phyloP scores from a whole-genome alignment of 92 coral and sea anemone species.

The Scolanthus callimorphus region DNA sequence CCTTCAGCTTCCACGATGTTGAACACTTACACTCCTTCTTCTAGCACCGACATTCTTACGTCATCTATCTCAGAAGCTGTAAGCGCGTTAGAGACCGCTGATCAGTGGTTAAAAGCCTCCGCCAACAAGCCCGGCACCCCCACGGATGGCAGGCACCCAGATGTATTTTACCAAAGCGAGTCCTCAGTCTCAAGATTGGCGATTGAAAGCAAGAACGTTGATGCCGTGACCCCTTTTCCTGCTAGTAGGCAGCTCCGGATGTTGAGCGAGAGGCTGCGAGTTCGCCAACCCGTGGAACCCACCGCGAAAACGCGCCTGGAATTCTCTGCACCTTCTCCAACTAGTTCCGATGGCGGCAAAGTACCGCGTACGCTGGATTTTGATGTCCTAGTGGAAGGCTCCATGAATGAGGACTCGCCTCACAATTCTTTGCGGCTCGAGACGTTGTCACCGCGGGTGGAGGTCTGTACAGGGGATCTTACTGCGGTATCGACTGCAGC shows the following conservation, averaged over 20 bases:
- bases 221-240: constrained; percentile 64
- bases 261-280: constrained; percentile 55
- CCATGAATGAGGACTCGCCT: constrained; percentile 60
- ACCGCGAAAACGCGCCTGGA: constrained; percentile 12
- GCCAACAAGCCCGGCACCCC: constrained; percentile 13
- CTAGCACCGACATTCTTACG: constrained; percentile 4
- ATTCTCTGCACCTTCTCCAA: constrained; percentile 43
- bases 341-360: constrained; percentile 80
- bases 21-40: constrained; percentile 1
- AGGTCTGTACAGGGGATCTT: constrained; percentile 6
- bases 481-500: constrained; percentile 24
- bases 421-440: constrained; percentile 41
- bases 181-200: constrained; percentile 1
- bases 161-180: constrained; percentile 24
- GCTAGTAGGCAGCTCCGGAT: constrained; percentile 77
- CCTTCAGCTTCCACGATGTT: constrained; percentile 7
- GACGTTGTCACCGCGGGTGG: constrained; percentile 44
- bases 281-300: constrained; percentile 42
- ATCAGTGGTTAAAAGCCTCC: constrained; percentile 33
- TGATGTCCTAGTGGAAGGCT: constrained; percentile 52
- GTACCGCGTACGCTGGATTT: constrained; percentile 68
- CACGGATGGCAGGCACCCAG: constrained; percentile 10
- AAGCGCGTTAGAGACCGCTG: constrained; percentile 26
- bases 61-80: constrained; percentile 35
- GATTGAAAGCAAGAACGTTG: constrained; percentile 20